Conservation (phyloP, 2,113 vertebrate species). For the Falcunculus frontatus region DNA sequence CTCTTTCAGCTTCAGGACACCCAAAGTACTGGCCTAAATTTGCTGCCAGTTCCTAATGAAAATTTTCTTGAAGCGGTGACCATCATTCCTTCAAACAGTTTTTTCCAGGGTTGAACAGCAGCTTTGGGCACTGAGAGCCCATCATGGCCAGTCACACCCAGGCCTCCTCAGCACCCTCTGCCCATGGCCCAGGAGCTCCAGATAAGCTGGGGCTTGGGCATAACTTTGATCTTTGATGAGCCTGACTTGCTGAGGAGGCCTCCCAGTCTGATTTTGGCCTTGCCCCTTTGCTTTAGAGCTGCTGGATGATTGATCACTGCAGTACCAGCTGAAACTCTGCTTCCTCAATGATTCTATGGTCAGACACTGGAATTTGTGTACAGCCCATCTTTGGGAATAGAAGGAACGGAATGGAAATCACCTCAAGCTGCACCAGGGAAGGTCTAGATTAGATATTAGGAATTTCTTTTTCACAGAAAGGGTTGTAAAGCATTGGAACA, state of each 20-base stretch:
- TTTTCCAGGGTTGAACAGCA: not conserved
- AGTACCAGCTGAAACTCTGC: not conserved
- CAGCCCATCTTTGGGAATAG: not conserved
- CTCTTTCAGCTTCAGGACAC: not conserved
- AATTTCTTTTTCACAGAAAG: not conserved
- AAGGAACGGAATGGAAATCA: not conserved
- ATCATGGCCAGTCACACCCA: not conserved
- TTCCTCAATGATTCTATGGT: not conserved
- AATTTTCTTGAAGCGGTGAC: not conserved
- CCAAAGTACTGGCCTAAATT: not conserved
- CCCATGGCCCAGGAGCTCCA: not conserved
- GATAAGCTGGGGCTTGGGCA: not conserved
- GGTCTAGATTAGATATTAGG: not conserved
- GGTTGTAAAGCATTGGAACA: not conserved
- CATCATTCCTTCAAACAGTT: not conserved
- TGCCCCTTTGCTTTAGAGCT: not conserved
- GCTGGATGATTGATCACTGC: accelerated
- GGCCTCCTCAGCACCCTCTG: not conserved
- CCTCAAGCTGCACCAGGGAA: not conserved
- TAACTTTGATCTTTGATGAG: accelerated
- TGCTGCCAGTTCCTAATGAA: not conserved
- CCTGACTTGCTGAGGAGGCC: not conserved
- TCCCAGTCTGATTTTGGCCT: not conserved
- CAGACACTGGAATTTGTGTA: not conserved
- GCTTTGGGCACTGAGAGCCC: not conserved